A percentile compares a stretch with the other conserved stretches of the same genome.
phyloP scores from a whole-genome alignment of 2,797 vertebrate species.

The Crypturellus tataupa region DNA sequence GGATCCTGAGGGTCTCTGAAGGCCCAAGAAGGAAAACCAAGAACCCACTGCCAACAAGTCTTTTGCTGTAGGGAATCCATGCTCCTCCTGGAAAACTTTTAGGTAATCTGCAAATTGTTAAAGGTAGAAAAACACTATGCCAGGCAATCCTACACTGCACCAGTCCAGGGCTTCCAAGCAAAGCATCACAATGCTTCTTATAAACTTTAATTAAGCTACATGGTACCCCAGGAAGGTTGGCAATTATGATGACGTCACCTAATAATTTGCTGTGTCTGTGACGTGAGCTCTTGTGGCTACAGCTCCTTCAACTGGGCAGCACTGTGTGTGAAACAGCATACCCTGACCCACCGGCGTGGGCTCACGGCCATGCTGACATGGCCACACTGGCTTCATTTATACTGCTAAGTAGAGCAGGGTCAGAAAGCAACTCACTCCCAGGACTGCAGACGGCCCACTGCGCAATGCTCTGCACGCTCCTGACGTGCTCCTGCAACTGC shows the following conservation, averaged over 20 bases:
- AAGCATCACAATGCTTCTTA: not conserved
- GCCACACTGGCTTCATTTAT: constrained; percentile 28
- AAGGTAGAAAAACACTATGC: not conserved
- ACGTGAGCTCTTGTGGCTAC: not conserved
- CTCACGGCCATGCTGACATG: not conserved
- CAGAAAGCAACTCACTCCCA: constrained; percentile 49
- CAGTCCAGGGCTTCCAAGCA: not conserved
- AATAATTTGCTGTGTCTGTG: not conserved
- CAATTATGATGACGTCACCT: not conserved
- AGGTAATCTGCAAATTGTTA: not conserved
- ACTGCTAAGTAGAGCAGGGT: constrained; percentile 9
- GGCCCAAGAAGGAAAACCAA: not conserved
- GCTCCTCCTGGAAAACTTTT: not conserved
- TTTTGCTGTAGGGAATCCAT: accelerated
- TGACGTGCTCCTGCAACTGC: not conserved
- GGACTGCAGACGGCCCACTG: not conserved
- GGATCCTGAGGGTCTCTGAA: no score
- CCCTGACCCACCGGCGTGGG: not conserved
- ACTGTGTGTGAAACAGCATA: not conserved
- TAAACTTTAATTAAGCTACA: not conserved
- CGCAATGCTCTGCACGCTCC: not conserved
- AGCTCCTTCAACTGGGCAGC: not conserved
- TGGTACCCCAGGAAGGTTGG: not conserved
- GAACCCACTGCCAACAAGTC: not conserved
- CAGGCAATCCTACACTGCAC: not conserved